Evolutionary conservation across 1,140 invertebrate genomes (phyloP), one percentile per base, ranked within the genome.

Genomic region (Aricia agestis): DNA sequence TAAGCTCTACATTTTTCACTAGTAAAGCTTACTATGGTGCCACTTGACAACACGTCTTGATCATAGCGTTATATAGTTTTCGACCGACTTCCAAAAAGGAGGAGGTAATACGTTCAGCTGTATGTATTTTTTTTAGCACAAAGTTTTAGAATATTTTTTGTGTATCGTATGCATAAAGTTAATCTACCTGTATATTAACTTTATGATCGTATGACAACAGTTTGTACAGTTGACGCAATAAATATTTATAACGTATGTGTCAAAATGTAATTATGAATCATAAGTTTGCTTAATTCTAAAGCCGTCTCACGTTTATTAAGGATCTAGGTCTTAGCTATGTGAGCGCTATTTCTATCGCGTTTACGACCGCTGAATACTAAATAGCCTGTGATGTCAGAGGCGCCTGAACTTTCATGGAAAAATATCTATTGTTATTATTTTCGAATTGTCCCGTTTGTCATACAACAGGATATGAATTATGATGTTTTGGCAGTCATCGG

Each of bases 201-300:
- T n/a, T n/a, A n/a, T n/a, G n/a, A n/a, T n/a, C 25, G 25, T 36
- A 36, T 36, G 45, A 15, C 9, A 52, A 52, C 45, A 52, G 11
- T 4, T 52, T 36, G 36, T 36, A 36, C 36, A 36, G 36, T 36
- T 36, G 36, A 36, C 36, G 45, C 13, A 52, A 52, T 52, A 52
- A 52, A 52, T 52, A 52, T 15, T 13, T 52, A 13, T 15, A 52
- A 13, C 45, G 45, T 52, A 15, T 52, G 45, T 63, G 6, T 63
- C 10, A 63, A 63, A 63, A 63, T 63, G 6, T 63, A 18, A 63
- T 63, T 25, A 63, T 63, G 59, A 63, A 63, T 63, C 59, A 63
- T 63, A 63, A 63, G 17, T 63, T 6, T 63, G 59, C 59, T 63
- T 63, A 18, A 11, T 19, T 19, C 18, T 19, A 10, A 18, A 63